These are phyloP conservation scores for Boulengeromyrus knoepffleri DNA, from an alignment of 2,113 vertebrate genomes.

Conservation along the genomic window DNA sequence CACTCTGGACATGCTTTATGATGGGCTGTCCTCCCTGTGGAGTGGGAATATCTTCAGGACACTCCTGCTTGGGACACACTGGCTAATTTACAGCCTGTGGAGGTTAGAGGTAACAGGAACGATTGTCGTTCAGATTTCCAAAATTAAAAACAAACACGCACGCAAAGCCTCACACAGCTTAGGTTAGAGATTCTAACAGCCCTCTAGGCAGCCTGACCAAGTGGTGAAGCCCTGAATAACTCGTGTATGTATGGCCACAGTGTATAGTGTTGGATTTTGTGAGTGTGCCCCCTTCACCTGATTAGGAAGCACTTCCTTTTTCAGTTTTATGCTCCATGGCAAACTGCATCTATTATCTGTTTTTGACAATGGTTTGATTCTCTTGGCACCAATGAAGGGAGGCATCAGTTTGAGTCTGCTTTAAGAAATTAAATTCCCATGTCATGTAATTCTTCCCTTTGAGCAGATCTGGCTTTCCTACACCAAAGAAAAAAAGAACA, in stretches of 20 bases:
- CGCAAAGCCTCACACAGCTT: background rate
- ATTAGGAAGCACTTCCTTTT: background rate
- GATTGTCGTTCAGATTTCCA: slow-evolving; percentile 5
- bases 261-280: background rate
- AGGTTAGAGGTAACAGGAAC: background rate
- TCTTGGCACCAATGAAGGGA: background rate
- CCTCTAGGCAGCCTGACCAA: background rate
- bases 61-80: slow-evolving; percentile 1
- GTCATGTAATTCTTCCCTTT: background rate
- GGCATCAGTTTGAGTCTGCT: background rate
- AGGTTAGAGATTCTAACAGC: background rate
- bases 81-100: slow-evolving; percentile 14
- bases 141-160: background rate
- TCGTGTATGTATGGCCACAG: background rate
- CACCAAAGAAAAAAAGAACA: background rate
- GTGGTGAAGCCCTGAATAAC: background rate
- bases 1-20: slow-evolving; percentile 12
- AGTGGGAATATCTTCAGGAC: slow-evolving; percentile 14
- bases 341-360: background rate
- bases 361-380: background rate
- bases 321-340: background rate
- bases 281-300: background rate
- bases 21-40: slow-evolving; percentile 4
- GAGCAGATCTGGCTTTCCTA: background rate
- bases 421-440: background rate